Conservation (phyloP, 1,140 invertebrate species). For the Saccostrea cuccullata region DNA sequence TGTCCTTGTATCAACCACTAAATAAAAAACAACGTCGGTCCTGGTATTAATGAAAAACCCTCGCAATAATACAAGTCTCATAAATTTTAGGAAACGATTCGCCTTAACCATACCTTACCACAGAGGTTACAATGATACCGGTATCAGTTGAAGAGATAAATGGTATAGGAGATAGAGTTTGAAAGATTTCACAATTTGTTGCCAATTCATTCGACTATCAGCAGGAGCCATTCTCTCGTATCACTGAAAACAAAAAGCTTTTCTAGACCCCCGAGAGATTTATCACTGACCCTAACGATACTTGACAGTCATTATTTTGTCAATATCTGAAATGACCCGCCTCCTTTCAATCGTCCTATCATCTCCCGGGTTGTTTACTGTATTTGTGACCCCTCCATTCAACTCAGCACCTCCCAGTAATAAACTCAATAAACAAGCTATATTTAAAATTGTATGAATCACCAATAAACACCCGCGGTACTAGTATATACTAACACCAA, state of each 20-base stretch:
- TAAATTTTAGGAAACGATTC: neutral
- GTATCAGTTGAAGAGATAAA: slow-evolving; percentile 16
- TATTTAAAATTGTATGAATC: slow-evolving; percentile 15
- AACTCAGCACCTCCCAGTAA: neutral
- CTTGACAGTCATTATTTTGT: slow-evolving; percentile 15
- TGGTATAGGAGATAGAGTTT: slow-evolving; percentile 5
- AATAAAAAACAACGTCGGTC: slow-evolving; percentile 1
- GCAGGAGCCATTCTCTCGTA: neutral
- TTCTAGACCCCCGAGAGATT: neutral
- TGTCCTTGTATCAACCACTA: neutral
- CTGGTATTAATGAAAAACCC: neutral
- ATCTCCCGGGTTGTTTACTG: slow-evolving; percentile 4
- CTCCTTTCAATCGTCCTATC: neutral
- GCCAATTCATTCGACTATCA: slow-evolving; percentile 1
- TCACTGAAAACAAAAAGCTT: slow-evolving; percentile 8
- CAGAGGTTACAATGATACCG: neutral
- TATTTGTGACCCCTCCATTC: neutral
- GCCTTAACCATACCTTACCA: neutral
- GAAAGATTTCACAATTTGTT: neutral
- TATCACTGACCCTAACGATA: neutral
- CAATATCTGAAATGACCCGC: slow-evolving; percentile 10
- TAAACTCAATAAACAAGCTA: slow-evolving; percentile 3
- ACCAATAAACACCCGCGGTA: neutral
- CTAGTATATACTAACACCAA: too few relatives aligned
- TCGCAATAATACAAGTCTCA: neutral